Conservation (phyloP, 2,113 vertebrate genomes). For the Perca flavescens region DNA sequence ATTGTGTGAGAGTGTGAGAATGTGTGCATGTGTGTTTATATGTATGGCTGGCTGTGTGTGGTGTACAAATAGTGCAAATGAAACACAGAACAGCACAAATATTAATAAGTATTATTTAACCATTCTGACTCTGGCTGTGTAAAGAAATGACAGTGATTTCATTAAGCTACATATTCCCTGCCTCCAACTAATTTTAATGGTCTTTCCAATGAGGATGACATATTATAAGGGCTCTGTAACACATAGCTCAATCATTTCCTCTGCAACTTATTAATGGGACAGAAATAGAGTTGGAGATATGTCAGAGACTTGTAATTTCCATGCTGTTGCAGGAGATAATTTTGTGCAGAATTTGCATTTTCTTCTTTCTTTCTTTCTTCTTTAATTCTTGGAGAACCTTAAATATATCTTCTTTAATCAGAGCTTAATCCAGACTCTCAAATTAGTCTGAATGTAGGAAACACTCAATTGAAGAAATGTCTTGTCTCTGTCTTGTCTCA, state of each 20-base stretch:
- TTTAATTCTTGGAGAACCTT: background rate
- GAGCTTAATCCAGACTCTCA: background rate
- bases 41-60: too few species aligned
- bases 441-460: background rate
- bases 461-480: background rate
- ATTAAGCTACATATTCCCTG: background rate
- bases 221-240: background rate
- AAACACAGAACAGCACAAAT: background rate
- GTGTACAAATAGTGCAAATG: background rate
- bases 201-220: background rate
- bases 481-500: too few species aligned
- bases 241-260: background rate
- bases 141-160: background rate
- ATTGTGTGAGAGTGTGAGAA: too few species aligned
- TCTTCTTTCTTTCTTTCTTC: too few species aligned
- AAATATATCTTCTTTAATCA: background rate
- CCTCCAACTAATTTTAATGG: background rate
- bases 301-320: background rate
- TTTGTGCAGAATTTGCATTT: background rate
- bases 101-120: background rate
- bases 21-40: too few species aligned
- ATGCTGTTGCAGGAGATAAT: background rate
- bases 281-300: background rate
- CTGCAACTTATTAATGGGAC: background rate
- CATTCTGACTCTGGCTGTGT: background rate